Percentiles rank a stretch among this genome's conserved stretches.
Evolutionary conservation across 2,888 invertebrate genomes (phyloP).

Genomic region (Synergus itoensis): DNA sequence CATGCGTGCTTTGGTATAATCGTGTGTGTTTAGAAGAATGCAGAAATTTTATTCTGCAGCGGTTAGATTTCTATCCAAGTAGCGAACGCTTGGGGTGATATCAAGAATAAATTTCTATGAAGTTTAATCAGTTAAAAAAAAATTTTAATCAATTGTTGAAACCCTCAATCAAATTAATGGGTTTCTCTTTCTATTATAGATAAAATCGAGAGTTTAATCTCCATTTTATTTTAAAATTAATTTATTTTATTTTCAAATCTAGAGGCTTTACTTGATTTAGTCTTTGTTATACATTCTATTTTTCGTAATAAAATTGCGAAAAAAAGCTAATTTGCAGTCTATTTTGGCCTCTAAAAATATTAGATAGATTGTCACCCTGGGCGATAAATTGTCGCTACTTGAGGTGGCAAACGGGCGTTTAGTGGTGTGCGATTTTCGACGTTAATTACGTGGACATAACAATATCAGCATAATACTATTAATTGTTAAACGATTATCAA

Average conservation of each 20-base stretch:
- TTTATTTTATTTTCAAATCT: not conserved
- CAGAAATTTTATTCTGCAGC: conserved; percentile 24
- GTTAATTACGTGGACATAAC: conserved; percentile 50
- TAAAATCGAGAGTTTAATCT: not conserved
- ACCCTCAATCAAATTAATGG: not conserved
- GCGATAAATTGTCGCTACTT: not conserved
- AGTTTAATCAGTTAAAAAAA: not conserved
- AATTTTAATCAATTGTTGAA: too few relatives aligned
- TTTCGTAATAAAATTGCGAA: not conserved
- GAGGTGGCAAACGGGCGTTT: conserved; percentile 6
- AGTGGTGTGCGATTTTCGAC: conserved; percentile 46
- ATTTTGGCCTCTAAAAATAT: conserved; percentile 3
- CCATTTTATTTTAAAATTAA: not conserved
- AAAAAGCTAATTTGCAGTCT: not conserved
- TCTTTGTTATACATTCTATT: too few relatives aligned
- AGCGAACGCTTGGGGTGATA: conserved; percentile 29
- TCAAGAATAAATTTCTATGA: not conserved
- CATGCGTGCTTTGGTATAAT: conserved; percentile 38
- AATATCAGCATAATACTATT: conserved; percentile 55
- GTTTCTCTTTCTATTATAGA: not conserved
- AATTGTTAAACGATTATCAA: conserved; percentile 56
- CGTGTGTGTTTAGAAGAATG: conserved; percentile 29
- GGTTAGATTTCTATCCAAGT: conserved; percentile 12
- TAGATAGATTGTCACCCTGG: conserved; percentile 20
- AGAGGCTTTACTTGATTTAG: not conserved